Base-by-base conservation (phyloP, 1,140 invertebrate genomes). In the Hylyphantes graminicola region DNA sequence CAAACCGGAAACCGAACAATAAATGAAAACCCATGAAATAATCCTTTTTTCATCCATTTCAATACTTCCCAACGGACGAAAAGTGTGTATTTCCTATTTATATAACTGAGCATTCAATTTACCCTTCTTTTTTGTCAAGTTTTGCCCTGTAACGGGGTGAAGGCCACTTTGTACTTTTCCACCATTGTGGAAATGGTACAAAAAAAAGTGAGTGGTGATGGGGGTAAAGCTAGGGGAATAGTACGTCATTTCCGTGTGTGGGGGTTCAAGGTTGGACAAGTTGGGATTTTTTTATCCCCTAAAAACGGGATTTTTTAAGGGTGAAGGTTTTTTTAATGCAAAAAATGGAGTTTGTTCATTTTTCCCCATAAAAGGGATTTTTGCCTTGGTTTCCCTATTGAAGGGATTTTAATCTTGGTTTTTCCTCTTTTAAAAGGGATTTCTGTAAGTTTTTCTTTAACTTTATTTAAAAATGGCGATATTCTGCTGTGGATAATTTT, bases 181-280 rank as follows among this genome's bases (percentile, higher is more conserved):
- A 80, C 53, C 61, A 70, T 70, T 80, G 19, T 59, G 54, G 35
- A 51, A 67, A 78, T 65, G 79, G 55, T 50, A 65, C 53, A 80
- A 35, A 55, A 35, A 57, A 11, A 19, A 59, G 19, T 70, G 77
- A 65, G 77, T 64, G 65, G 13, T n/a, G 8, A 35, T 21, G 11
- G 21, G 67, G 74, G 74, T 76, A 63, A 65, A 64, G 74, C 35
- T 61, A 61, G 65, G 77, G 77, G 64, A 57, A 35, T n/a, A 54
- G 35, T 48, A 21, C 77, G 77, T 80, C 65, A 80, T 57, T 17
- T 74, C 54, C 61, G 11, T 59, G n/a, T 51, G 12, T 51, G 35
- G 35, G 78, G 78, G 79, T 81, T 81, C 79, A 81, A 81, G 79
- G 79, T 81, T 81, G 79, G 79, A 73, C 77, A 70, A 57, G 57